These are phyloP conservation scores for Pocota personata DNA, from an alignment of 2,888 invertebrate species.

Conservation along the genomic window DNA sequence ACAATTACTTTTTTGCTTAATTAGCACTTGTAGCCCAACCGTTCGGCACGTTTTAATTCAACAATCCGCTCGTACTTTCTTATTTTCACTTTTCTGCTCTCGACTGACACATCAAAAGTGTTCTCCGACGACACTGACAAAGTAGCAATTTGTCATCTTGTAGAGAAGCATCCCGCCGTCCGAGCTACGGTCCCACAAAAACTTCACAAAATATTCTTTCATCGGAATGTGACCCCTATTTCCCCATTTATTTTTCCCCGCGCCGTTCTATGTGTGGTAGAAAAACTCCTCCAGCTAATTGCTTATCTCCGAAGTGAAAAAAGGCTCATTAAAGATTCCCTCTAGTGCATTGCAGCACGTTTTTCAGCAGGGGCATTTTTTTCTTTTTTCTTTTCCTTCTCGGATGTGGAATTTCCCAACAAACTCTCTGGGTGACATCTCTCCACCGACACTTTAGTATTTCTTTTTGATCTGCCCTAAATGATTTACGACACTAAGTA, in stretches of 20 bases:
- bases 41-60: slow-evolving; percentile 13
- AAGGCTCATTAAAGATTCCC: slow-evolving; percentile 56
- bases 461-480: slow-evolving; percentile 61
- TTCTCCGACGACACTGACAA: slow-evolving; percentile 38
- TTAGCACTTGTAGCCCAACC: slow-evolving; percentile 50
- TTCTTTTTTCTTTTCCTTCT: background rate
- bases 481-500: slow-evolving; percentile 63
- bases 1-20: slow-evolving; percentile 59
- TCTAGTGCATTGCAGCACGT: slow-evolving; percentile 57
- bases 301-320: slow-evolving; percentile 36
- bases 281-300: slow-evolving; percentile 54
- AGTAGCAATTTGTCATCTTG: slow-evolving; percentile 59
- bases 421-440: no score
- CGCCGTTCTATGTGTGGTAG: background rate
- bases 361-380: slow-evolving; percentile 17
- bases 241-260: slow-evolving; percentile 10
- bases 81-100: background rate
- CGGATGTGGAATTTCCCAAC: slow-evolving; percentile 31
- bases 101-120: slow-evolving; percentile 2
- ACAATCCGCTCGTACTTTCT: slow-evolving; percentile 4
- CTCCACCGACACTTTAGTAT: background rate
- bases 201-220: slow-evolving; percentile 22
- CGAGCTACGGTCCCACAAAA: background rate
- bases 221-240: slow-evolving; percentile 19
- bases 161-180: no score